Evolutionary conservation across 1,140 invertebrate species (phyloP), one percentile per base, ranked within the genome.

Genomic region (Drosophila yakuba): DNA sequence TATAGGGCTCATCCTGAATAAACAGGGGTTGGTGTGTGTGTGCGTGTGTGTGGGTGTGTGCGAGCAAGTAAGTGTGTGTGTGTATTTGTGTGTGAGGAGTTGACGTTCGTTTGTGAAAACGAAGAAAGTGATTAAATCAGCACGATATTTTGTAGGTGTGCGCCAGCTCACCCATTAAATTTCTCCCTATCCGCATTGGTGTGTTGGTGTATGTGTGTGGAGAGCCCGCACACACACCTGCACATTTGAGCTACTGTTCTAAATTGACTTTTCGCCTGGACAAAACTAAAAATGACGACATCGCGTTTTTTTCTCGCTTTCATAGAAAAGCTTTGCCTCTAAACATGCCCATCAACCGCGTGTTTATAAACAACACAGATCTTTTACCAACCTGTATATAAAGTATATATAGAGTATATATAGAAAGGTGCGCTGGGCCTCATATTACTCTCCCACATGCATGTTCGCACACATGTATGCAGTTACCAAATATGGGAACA

Each of bases 91-190:
- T 32, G 32, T 8, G 32, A 72, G 71, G 78, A 86, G 82, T 86
- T 86, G 83, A 81, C 83, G 84, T 88, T 82, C 79, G 78, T 57
- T 83, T 81, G 80, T 88, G 69, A 63, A 81, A 72, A 69, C 84
- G 80, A 83, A 89, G 83, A 88, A 89, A 88, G 83, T 88, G 83
- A 88, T 88, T 88, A 88, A 88, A 88, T 88, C 83, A 88, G 83
- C 83, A 88, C 83, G 83, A 88, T 88, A 89, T 89, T 89, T 88
- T 88, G 84, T 88, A 88, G 84, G 83, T 88, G 83, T 86, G 83
- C 48, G 68, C 81, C 60, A 79, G 76, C 68, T 88, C 84, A 88
- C 80, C 84, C 75, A 88, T 86, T 88, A 83, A 78, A 79, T 88
- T 82, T 82, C 20, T 75, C 38, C 50, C 35, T 5, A 15, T 23